A percentile compares a stretch with the other conserved stretches of the same genome.
These are phyloP conservation scores for Pristionchus entomophagus DNA, from an alignment of 2,888 invertebrate species.

Conservation along the genomic window DNA sequence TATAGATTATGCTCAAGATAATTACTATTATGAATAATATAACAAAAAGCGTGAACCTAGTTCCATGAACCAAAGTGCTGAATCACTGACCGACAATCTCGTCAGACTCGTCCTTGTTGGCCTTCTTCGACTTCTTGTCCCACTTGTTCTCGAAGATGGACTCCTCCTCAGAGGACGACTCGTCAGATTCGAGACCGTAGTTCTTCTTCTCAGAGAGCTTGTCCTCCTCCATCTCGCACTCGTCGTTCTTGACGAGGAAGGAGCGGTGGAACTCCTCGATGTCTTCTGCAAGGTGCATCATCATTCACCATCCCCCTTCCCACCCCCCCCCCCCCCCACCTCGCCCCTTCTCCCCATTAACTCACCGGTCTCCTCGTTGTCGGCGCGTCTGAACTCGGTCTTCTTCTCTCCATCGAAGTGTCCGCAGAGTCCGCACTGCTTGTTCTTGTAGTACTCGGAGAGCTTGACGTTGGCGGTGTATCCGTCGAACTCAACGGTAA, in stretches of 20 bases:
- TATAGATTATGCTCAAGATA: too few species aligned
- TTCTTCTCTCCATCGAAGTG: constrained; percentile 49
- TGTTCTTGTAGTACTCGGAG: constrained; percentile 37
- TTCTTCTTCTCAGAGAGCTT: constrained; percentile 33
- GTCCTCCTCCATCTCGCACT: constrained; percentile 44
- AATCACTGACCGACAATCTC: constrained; percentile 44
- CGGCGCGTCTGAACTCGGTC: constrained; percentile 52
- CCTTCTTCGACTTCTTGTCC: constrained; percentile 44
- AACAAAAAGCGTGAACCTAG: too few species aligned
- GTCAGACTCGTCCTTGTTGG: neutral
- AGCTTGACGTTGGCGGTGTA: constrained; percentile 29
- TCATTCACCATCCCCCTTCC: neutral
- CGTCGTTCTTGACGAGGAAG: constrained; percentile 47
- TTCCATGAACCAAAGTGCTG: too few species aligned
- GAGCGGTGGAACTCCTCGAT: constrained; percentile 47
- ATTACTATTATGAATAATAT: neutral
- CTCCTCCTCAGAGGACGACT: neutral
- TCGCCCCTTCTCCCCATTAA: neutral
- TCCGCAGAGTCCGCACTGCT: constrained; percentile 56
- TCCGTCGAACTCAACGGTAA: constrained; percentile 35
- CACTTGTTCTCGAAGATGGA: neutral
- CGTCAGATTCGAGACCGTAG: constrained; percentile 22
- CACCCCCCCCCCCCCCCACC: neutral
- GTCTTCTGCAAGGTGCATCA: constrained; percentile 6
- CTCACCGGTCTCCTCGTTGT: constrained; percentile 51